phyloP scores from a whole-genome alignment of 2,888 invertebrate genomes.

The Myopa tessellatipennis region DNA sequence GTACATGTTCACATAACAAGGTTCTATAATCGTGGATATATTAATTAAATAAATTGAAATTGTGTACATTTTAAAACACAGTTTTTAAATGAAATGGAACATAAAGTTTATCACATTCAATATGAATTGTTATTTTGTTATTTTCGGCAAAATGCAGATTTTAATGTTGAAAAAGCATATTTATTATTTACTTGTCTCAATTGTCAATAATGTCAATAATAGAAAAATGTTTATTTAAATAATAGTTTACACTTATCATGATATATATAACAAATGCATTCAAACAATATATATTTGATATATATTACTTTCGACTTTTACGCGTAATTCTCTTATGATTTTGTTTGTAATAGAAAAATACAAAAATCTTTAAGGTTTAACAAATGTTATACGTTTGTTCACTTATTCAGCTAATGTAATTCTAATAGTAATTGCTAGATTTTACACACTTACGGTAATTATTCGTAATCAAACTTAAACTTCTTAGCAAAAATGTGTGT shows the following conservation, averaged over 20 bases:
- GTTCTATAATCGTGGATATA: too few relatives aligned
- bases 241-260: background rate
- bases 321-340: slow-evolving; percentile 1
- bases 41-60: too few relatives aligned
- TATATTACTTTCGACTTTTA: slow-evolving; percentile 25
- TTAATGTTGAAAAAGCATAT: too few relatives aligned
- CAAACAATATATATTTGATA: slow-evolving; percentile 38
- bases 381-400: slow-evolving; percentile 35
- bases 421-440: slow-evolving; percentile 22
- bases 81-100: too few relatives aligned
- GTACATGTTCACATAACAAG: too few relatives aligned
- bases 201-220: too few relatives aligned
- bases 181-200: too few relatives aligned
- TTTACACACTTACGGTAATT: slow-evolving; percentile 18
- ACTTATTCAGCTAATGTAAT: slow-evolving; percentile 29
- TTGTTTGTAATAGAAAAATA: slow-evolving; percentile 43
- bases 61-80: too few relatives aligned
- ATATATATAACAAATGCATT: slow-evolving; percentile 30
- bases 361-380: slow-evolving; percentile 44
- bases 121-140: too few relatives aligned
- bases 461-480: slow-evolving; percentile 20
- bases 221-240: too few relatives aligned
- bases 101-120: too few relatives aligned
- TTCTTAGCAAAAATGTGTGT: slow-evolving; percentile 21
- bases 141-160: too few relatives aligned